Percentiles rank a stretch among this genome's conserved stretches.
Evolutionary conservation across 2,797 vertebrate genomes (phyloP).

Genomic region (Chaunax sp.): DNA sequence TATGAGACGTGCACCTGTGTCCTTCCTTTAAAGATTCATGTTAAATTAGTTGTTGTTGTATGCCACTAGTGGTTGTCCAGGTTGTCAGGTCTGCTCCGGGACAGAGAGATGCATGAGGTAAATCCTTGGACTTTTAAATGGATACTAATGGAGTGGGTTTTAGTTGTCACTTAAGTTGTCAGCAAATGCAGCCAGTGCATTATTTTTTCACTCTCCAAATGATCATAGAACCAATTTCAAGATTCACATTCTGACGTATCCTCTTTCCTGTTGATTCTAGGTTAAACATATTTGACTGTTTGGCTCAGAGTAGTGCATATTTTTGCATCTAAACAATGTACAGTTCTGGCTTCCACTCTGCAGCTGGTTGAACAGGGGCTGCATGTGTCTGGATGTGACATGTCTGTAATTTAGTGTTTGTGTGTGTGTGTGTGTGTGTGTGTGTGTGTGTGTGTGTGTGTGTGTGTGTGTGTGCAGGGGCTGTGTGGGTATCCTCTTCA

Average conservation of each 20-base stretch:
- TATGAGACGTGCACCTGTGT: no score
- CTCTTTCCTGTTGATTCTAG: not conserved
- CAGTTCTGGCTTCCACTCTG: constrained; percentile 29
- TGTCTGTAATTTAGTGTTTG: not conserved
- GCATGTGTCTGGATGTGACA: constrained; percentile 15
- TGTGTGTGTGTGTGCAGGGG: no score
- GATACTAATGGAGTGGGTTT: constrained; percentile 7
- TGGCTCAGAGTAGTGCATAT: not conserved
- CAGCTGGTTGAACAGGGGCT: constrained; percentile 47
- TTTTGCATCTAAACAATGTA: constrained; percentile 17
- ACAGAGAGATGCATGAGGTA: not conserved
- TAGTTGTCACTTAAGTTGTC: not conserved
- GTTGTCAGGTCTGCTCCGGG: constrained; percentile 27
- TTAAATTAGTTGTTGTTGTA: constrained; percentile 68
- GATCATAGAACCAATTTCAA: not conserved
- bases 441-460: no score
- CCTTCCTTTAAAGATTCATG: constrained; percentile 61
- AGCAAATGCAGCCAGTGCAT: not conserved
- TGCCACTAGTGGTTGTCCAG: constrained; percentile 59
- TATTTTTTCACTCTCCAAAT: not conserved
- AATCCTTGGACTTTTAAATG: constrained; percentile 24
- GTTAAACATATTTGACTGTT: not conserved
- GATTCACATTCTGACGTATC: not conserved
- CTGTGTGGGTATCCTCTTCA: constrained; percentile 1
- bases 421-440: not conserved